Evolutionary conservation across 1,140 invertebrate species (phyloP), one percentile per base, ranked within the genome.

Genomic region (Drosophila mojavensis): DNA sequence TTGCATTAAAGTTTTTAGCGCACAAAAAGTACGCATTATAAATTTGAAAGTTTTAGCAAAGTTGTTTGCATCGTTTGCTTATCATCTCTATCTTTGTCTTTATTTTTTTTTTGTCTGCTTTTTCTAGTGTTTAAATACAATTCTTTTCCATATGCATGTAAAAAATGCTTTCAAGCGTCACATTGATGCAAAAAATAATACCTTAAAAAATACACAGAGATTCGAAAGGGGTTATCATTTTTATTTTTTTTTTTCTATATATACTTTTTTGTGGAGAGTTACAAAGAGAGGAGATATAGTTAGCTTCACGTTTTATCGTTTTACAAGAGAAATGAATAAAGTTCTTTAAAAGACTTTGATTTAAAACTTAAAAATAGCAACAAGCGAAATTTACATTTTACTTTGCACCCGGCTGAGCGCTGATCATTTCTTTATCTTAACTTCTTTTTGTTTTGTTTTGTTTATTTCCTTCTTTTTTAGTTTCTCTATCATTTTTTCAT

Each of bases 311-410:
- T 45, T 39, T 63, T 77, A 81, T 84, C 69, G 70, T 79, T 39
- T 81, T 67, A 85, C 72, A 77, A 73, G 72, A 80, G 30, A 90
- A 90, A 81, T 82, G 58, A 86, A 88, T 91, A 75, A 88, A 83
- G 72, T 84, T 91, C 79, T 90, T 91, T 90, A 83, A 90, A 90
- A 90, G 86, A 91, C 88, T 90, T 81, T 90, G 82, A 81, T 81
- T 90, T 91, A 84, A 84, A 90, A 91, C 83, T 84, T 91, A 91
- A 91, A 91, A 84, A 86, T 91, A 90, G 88, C 88, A 91, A 91
- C 88, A 91, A 91, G 88, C 88, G 65, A 88, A 83, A 91, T 91
- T 76, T 91, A 84, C 82, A 91, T 81, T 36, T 39, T 90, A 86
- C 65, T 90, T 63, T 65, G 50, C 61, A 67, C 61, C 45, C 51